phyloP scores from a whole-genome alignment of 2,797 vertebrate species.

The Cirrhinus molitorella region DNA sequence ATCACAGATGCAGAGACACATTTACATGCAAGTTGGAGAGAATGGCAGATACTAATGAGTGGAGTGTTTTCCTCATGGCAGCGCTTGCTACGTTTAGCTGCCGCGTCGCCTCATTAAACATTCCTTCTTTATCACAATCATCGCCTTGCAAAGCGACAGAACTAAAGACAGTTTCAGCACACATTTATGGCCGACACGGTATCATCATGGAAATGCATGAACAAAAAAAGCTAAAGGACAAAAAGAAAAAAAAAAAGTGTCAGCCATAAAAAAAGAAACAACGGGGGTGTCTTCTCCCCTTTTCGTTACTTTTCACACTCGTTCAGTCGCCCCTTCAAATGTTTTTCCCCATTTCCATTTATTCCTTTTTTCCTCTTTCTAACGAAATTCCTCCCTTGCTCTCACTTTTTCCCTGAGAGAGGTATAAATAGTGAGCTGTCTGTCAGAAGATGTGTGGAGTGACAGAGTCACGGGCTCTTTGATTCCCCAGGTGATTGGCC shows the following conservation, averaged over 20 bases:
- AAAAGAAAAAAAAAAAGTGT: background rate
- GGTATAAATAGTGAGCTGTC: slow-evolving; percentile 58
- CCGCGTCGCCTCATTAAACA: slow-evolving; percentile 48
- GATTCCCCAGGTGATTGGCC: slow-evolving; percentile 61
- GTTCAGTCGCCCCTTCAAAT: background rate
- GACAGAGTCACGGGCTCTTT: slow-evolving; percentile 59
- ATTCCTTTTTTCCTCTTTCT: background rate
- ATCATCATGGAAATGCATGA: slow-evolving; percentile 20
- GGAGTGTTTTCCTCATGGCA: slow-evolving; percentile 41
- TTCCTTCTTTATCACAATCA: slow-evolving; percentile 47
- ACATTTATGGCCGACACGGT: slow-evolving; percentile 22
- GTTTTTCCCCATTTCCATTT: background rate
- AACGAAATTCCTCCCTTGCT: slow-evolving; percentile 11
- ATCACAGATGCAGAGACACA: slow-evolving; percentile 35
- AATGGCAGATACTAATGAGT: slow-evolving; percentile 46
- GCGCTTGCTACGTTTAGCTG: slow-evolving; percentile 35
- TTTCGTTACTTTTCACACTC: background rate
- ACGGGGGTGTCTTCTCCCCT: background rate
- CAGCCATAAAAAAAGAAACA: background rate
- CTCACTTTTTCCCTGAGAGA: slow-evolving; percentile 36
- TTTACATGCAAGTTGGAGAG: slow-evolving; percentile 41
- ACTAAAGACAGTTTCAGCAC: slow-evolving; percentile 39
- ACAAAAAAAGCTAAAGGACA: slow-evolving; percentile 2
- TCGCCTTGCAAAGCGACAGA: slow-evolving; percentile 37
- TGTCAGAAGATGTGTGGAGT: slow-evolving; percentile 49